Evolutionary conservation across 2,113 vertebrate species (phyloP), one percentile per base, ranked within the genome.

Genomic region (Odocoileus hemionus): DNA sequence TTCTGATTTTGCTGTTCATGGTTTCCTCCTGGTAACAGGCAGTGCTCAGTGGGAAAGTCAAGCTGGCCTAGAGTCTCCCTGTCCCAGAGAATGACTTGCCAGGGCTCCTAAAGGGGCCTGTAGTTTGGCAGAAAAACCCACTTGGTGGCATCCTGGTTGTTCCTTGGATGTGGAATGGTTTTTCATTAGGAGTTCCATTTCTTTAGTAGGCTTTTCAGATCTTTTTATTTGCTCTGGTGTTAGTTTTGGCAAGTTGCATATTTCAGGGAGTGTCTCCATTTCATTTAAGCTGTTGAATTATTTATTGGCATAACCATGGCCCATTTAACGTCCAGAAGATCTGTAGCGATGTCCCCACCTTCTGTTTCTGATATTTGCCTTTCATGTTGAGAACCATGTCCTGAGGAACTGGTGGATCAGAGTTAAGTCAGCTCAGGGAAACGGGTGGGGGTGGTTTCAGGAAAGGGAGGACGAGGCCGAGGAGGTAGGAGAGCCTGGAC

Each of bases 11-110:
- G 2, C 76, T 28, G 1, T 19, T 39, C n/a, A 2, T 0, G 0
- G 3, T 92, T 94, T 97, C 80, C 95, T 94, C 87, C 86, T 96
- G 45, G 93, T 96, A 94, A 14, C 64, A 21, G 30, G 17, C 52
- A 89, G 90, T 61, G 55, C 57, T 67, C 39, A 26, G 28, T 33
- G 54, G 87, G 83, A 96, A 86, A 70, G 93, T 39, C 0, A 1
- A 28, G 47, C 76, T 92, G 96, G 61, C 82, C 7, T 84, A 96
- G 39, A 96, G 47, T 30, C 89, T 92, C 23, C 12, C 19, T 10
- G 0, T 50, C 74, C 74, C 78, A 57, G 78, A 39, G 7, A 4
- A 17, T 78, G 47, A 84, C 43, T 92, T 50, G 11, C 8, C 55
- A 4, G 64, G 33, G 47, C 50, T 88, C 55, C 83, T 23, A 45